These are phyloP conservation scores for Macrophya alboannulata DNA, from an alignment of 2,888 invertebrate genomes.

Conservation along the genomic window DNA sequence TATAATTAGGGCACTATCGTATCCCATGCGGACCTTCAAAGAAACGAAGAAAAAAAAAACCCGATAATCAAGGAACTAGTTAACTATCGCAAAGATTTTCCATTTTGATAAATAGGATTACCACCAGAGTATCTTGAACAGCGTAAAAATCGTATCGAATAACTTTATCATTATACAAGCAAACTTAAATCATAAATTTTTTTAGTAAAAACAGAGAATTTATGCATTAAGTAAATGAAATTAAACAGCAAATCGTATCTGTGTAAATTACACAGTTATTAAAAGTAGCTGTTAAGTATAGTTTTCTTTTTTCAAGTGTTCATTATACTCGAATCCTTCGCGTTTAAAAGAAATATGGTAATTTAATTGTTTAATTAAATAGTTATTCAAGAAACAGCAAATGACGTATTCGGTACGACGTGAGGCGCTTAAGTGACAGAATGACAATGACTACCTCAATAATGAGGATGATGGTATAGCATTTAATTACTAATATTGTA, in stretches of 20 bases:
- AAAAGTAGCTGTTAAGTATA: not conserved
- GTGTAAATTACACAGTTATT: too few relatives aligned
- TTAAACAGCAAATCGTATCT: too few relatives aligned
- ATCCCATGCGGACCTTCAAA: not conserved
- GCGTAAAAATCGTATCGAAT: not conserved
- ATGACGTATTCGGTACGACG: constrained; percentile 53
- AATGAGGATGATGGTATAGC: constrained; percentile 56
- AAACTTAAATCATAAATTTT: not conserved
- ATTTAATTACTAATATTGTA: constrained; percentile 59
- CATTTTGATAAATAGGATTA: constrained; percentile 30
- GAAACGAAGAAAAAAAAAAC: not conserved
- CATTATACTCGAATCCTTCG: not conserved
- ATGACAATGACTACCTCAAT: constrained; percentile 58
- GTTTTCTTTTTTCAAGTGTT: not conserved
- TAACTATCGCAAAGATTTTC: constrained; percentile 3
- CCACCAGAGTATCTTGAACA: not conserved
- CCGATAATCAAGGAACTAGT: not conserved
- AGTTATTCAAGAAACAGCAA: constrained; percentile 33
- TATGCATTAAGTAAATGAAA: not conserved
- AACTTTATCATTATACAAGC: not conserved
- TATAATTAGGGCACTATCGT: constrained; percentile 55
- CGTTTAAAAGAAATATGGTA: constrained; percentile 3
- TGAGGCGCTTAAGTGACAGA: constrained; percentile 69
- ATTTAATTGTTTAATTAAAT: constrained; percentile 22
- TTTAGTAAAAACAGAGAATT: not conserved